Percentiles rank a stretch among this genome's conserved stretches.
Evolutionary conservation across 2,888 invertebrate genomes (phyloP).

Genomic region (Caenorhabditis japonica): DNA sequence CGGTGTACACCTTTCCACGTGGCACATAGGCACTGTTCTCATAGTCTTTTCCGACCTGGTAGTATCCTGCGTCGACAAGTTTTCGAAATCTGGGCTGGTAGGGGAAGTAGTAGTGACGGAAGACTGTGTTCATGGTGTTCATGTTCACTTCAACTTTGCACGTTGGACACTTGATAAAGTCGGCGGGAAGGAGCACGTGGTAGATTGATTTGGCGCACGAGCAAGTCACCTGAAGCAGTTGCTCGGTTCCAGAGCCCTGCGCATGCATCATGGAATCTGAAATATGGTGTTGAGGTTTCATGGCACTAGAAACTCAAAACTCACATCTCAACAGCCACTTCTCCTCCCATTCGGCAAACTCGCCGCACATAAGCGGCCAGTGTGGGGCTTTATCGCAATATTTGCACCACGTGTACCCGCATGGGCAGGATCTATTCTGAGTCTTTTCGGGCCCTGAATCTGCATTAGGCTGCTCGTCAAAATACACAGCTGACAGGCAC

Average conservation of each 20-base stretch:
- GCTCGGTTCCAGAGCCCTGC: slow-evolving; percentile 25
- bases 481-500: slow-evolving; percentile 21
- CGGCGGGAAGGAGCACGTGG: slow-evolving; percentile 12
- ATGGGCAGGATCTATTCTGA: slow-evolving; percentile 33
- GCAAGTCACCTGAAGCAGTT: slow-evolving; percentile 29
- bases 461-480: neutral
- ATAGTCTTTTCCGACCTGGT: neutral
- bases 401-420: slow-evolving; percentile 35
- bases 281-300: neutral
- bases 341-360: slow-evolving; percentile 31
- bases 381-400: slow-evolving; percentile 29
- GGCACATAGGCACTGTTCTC: slow-evolving; percentile 12
- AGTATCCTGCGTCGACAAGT: slow-evolving; percentile 14
- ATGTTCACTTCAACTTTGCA: slow-evolving; percentile 31
- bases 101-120: slow-evolving; percentile 20
- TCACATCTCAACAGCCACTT: slow-evolving; percentile 44
- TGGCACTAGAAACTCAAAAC: neutral
- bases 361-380: slow-evolving; percentile 32
- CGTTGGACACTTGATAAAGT: slow-evolving; percentile 18
- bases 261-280: slow-evolving; percentile 27
- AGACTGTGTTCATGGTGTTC: slow-evolving; percentile 30
- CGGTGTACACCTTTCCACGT: slow-evolving; percentile 3
- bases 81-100: slow-evolving; percentile 17
- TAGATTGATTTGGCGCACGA: slow-evolving; percentile 22
- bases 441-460: slow-evolving; percentile 3